A percentile compares a stretch with the other conserved stretches of the same genome.
Conservation (phyloP, 2,888 invertebrate species). For the Sinohyriopsis cumingii region DNA sequence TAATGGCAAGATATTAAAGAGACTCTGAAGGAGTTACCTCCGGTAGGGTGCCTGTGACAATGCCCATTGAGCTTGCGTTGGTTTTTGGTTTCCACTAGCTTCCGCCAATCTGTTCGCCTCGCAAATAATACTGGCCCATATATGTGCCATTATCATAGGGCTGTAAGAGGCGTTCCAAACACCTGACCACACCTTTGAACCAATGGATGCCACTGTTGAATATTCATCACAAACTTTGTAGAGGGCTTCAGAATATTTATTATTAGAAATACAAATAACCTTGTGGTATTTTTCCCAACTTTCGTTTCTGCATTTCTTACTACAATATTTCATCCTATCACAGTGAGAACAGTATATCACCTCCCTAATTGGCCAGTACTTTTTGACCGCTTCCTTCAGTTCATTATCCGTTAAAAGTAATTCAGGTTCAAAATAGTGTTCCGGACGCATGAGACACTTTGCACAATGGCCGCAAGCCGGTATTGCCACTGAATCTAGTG, state of each 20-base stretch:
- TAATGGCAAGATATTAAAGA: neutral
- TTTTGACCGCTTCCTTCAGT: slow-evolving; percentile 37
- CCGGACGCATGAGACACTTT: slow-evolving; percentile 45
- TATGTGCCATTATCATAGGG: slow-evolving; percentile 52
- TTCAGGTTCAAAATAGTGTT: slow-evolving; percentile 44
- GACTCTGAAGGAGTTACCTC: slow-evolving; percentile 33
- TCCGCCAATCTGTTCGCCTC: slow-evolving; percentile 39
- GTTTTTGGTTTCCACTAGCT: slow-evolving; percentile 34
- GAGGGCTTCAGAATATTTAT: slow-evolving; percentile 38
- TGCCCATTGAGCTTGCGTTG: slow-evolving; percentile 38
- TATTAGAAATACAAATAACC: slow-evolving; percentile 50
- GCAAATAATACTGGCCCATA: slow-evolving; percentile 54
- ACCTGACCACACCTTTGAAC: slow-evolving; percentile 35
- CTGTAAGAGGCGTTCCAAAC: slow-evolving; percentile 60
- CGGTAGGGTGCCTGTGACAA: slow-evolving; percentile 50
- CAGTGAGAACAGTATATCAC: slow-evolving; percentile 45
- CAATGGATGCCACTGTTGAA: slow-evolving; percentile 15
- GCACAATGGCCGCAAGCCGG: slow-evolving; percentile 52
- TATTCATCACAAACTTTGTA: slow-evolving; percentile 48
- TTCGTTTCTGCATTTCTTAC: slow-evolving; percentile 41
- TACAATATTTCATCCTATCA: slow-evolving; percentile 48
- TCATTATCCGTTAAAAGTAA: slow-evolving; percentile 30
- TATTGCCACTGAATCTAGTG: slow-evolving; percentile 38
- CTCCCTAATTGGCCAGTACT: slow-evolving; percentile 42
- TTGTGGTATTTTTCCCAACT: slow-evolving; percentile 58